Conservation (phyloP, 2,797 vertebrate species). For the Cuculus canorus region DNA sequence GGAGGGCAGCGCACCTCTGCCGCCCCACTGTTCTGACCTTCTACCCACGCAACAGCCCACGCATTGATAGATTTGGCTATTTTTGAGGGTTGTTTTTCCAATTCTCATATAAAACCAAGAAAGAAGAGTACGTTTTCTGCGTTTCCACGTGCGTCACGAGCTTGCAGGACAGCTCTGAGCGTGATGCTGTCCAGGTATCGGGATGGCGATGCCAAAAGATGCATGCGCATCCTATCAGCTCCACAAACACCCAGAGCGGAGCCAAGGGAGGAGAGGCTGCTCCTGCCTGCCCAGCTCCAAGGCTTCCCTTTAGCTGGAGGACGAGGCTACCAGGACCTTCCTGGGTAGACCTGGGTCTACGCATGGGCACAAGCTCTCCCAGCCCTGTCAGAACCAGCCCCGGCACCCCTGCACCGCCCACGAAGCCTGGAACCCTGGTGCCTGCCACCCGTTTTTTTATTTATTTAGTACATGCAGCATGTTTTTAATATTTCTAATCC, state of each 20-base stretch:
- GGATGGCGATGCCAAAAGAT: rapidly evolving
- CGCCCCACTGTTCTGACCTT: rapidly evolving
- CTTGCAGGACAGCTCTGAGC: rapidly evolving
- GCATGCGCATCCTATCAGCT: rapidly evolving
- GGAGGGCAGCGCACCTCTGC: rapidly evolving
- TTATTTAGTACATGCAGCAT: slow-evolving; percentile 43
- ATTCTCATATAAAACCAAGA: not conserved
- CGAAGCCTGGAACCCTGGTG: not conserved
- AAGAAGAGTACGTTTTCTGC: not conserved
- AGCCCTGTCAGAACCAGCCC: rapidly evolving
- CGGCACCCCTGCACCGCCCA: rapidly evolving
- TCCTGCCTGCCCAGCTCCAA: rapidly evolving
- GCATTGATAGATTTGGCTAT: rapidly evolving
- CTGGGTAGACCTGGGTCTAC: too few relatives aligned
- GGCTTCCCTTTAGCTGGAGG: rapidly evolving
- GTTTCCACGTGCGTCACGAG: not conserved
- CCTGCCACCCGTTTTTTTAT: slow-evolving; percentile 30
- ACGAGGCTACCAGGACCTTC: not conserved
- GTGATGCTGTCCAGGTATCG: rapidly evolving
- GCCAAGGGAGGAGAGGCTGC: not conserved
- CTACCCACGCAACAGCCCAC: too few relatives aligned
- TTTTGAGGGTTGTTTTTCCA: not conserved
- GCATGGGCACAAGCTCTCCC: not conserved
- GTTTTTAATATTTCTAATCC: slow-evolving; percentile 74
- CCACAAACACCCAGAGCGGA: not conserved